These are phyloP conservation scores for Pipistrellus pygmaeus DNA, from an alignment of 2,797 vertebrate genomes.

Conservation along the genomic window DNA sequence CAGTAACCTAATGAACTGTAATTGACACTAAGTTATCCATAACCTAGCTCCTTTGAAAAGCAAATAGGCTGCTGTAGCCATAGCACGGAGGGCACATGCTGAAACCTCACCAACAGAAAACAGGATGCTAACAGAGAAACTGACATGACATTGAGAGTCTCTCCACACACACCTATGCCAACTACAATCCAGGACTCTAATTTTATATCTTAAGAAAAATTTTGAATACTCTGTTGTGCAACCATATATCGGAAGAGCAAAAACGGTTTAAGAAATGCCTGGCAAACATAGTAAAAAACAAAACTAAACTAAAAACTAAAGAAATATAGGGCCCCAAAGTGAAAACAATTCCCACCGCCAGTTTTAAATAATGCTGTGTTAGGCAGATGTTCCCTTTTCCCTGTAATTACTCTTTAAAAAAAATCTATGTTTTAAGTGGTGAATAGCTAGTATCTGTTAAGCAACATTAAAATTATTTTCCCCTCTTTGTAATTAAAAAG, in stretches of 20 bases:
- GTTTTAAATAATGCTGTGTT: conserved; percentile 30
- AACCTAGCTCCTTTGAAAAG: conserved; percentile 32
- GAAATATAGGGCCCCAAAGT: conserved; percentile 6
- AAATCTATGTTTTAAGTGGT: not conserved
- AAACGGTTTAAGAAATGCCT: conserved; percentile 15
- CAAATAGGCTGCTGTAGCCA: conserved; percentile 13
- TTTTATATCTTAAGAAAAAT: conserved; percentile 51
- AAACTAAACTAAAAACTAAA: not conserved
- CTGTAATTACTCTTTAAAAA: not conserved
- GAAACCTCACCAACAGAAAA: not conserved
- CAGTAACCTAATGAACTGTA: conserved; percentile 31
- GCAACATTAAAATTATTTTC: conserved; percentile 26
- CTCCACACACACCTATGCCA: conserved; percentile 1
- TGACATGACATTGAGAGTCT: not conserved
- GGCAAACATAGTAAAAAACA: not conserved
- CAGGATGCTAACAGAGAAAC: not conserved
- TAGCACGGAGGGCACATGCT: not conserved
- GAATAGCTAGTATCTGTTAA: conserved; percentile 36
- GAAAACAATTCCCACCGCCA: not conserved
- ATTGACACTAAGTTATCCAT: not conserved
- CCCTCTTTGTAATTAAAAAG: not conserved
- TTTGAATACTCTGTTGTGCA: conserved; percentile 10
- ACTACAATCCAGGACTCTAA: not conserved
- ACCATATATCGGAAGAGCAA: not conserved
- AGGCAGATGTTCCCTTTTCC: conserved; percentile 5